Evolutionary conservation across 2,797 vertebrate genomes (phyloP), one percentile per base, ranked within the genome.

Genomic region (Gymnodraco acuticeps): DNA sequence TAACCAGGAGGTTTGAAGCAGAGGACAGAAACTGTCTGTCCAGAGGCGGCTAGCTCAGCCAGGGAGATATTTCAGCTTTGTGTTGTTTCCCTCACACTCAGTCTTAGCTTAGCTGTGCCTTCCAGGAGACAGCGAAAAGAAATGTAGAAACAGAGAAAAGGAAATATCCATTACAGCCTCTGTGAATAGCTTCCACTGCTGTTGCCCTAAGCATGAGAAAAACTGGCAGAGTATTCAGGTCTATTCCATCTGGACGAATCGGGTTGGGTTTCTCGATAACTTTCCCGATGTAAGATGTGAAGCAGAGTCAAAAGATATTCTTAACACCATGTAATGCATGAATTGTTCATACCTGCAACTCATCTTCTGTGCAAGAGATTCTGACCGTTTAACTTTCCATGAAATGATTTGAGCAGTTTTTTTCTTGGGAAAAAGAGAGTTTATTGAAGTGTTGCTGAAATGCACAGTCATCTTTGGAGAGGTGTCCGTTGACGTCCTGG

Each of bases 321-420:
- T 83, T 60, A 73, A 77, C 61, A 70, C 27, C 45, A 9, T 77
- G 65, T 74, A 56, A 79, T 60, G 48, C 51, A 15, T 87, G 42
- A 80, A 88, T 75, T 83, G 84, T 89, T 82, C 14, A 86, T 83
- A 77, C 61, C 75, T 80, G 63, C 78, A 56, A 53, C 65, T 73
- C 65, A 77, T 86, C 62, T 52, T 67, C 68, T 81, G 54, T 17
- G 20, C 1, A 1, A 54, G 78, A 48, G 73, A 86, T 87, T 33
- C 71, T n/a, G 53, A 59, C 67, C 62, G 70, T 62, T 73, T 52
- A 66, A 42, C 53, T 63, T 38, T 56, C 59, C 53, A 17, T 82
- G 56, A 70, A 73, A 47, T 70, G 51, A 56, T n/a, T 69, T 27
- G 47, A 64, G 76, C 55, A 27, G 41, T 31, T 7, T 70, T 60